These are phyloP conservation scores for Yponomeuta sedellus DNA, from an alignment of 2,888 invertebrate species.

Conservation along the genomic window DNA sequence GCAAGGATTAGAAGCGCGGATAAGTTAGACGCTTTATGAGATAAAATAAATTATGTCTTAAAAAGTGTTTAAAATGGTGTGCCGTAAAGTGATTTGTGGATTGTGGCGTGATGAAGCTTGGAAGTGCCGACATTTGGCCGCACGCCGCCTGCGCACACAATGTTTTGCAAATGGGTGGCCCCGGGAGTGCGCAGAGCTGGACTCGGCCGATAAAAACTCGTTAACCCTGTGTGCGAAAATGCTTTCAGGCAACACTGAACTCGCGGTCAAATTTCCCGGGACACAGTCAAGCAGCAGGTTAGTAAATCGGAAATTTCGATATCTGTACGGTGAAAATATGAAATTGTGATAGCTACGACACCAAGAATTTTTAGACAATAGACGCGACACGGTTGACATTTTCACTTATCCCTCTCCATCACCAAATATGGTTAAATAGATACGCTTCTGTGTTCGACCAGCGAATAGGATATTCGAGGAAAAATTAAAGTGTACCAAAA, in stretches of 20 bases:
- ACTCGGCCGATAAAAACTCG: constrained; percentile 11
- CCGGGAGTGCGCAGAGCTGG: not conserved
- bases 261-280: not conserved
- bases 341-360: not conserved
- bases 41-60: constrained; percentile 58
- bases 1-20: constrained; percentile 56
- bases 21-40: constrained; percentile 42
- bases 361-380: too few relatives aligned
- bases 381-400: too few relatives aligned
- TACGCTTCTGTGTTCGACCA: too few relatives aligned
- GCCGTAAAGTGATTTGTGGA: constrained; percentile 45
- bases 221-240: not conserved
- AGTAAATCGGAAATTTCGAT: not conserved
- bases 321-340: not conserved
- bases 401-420: too few relatives aligned
- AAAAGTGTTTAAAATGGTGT: constrained; percentile 31
- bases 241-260: constrained; percentile 1
- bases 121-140: constrained; percentile 14
- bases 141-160: constrained; percentile 1
- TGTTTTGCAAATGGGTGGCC: constrained; percentile 5
- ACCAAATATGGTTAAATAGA: too few relatives aligned
- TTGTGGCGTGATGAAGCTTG: constrained; percentile 27
- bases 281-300: not conserved
- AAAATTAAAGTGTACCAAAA: too few relatives aligned
- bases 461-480: too few relatives aligned